Evolutionary conservation across 1,140 invertebrate genomes (phyloP).

Genomic region (silkworm (Bombyx mori)): DNA sequence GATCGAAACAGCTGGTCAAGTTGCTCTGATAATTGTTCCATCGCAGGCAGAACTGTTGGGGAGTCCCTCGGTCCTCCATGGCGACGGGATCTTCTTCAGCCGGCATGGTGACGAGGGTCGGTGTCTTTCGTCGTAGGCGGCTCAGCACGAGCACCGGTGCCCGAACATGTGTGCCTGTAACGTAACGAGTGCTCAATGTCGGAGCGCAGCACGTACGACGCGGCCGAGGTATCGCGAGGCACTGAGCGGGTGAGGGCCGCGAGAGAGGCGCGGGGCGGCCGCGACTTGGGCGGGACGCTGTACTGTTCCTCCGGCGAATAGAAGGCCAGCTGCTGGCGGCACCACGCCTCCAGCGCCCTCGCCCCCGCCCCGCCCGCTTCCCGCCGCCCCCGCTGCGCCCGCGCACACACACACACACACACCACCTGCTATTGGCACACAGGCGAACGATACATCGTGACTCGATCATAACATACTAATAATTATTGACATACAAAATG

Average conservation of each 20-base stretch:
- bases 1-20: constrained; percentile 92
- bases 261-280: constrained; percentile 23
- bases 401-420: constrained; percentile 17
- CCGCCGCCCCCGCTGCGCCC: constrained; percentile 21
- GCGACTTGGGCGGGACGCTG: constrained; percentile 26
- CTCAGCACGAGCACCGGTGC: background rate
- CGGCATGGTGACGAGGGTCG: constrained; percentile 45
- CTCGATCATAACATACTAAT: too few relatives aligned
- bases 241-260: constrained; percentile 30
- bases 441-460: background rate
- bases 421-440: background rate
- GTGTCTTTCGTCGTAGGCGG: background rate
- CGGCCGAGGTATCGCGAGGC: constrained; percentile 48
- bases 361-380: constrained; percentile 16
- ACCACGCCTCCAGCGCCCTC: constrained; percentile 18
- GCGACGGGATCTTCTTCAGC: constrained; percentile 59
- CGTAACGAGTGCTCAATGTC: constrained; percentile 26
- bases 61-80: constrained; percentile 58
- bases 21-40: constrained; percentile 97
- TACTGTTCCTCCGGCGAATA: constrained; percentile 28
- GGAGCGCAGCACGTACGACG: constrained; percentile 30
- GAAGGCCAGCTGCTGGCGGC: constrained; percentile 23
- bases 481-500: too few relatives aligned
- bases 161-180: constrained; percentile 48
- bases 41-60: constrained; percentile 83